These are phyloP conservation scores for Galleria mellonella DNA, from an alignment of 1,140 invertebrate species.

Conservation along the genomic window DNA sequence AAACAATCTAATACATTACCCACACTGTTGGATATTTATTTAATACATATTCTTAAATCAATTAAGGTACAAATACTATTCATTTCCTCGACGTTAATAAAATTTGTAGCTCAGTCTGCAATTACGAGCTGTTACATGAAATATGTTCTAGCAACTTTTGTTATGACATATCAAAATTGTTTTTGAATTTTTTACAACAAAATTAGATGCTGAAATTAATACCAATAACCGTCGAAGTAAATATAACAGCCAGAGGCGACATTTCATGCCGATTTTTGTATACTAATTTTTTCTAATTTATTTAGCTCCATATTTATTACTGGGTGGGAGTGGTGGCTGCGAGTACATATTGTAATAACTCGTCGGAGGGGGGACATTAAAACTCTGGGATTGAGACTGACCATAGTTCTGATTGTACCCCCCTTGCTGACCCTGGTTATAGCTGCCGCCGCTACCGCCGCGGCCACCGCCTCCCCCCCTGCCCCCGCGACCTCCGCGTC, in stretches of 20 bases:
- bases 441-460: constrained; percentile 1
- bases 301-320: constrained; percentile 17
- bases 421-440: constrained; percentile 12
- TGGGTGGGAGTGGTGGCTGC: constrained; percentile 34
- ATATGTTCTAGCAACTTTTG: too few relatives aligned
- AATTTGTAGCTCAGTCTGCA: neutral
- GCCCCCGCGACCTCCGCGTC: constrained; percentile 19
- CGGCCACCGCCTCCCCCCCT: constrained; percentile 12
- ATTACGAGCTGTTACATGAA: too few relatives aligned
- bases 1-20: too few relatives aligned
- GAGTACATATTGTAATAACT: constrained; percentile 63
- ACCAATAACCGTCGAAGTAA: too few relatives aligned
- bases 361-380: constrained; percentile 25
- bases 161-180: too few relatives aligned
- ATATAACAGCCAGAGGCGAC: constrained; percentile 2
- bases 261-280: constrained; percentile 9
- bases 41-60: too few relatives aligned
- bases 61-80: neutral
- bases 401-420: constrained; percentile 3
- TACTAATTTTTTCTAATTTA: neutral
- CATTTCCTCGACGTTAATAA: neutral
- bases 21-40: too few relatives aligned
- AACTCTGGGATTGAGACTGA: constrained; percentile 6
- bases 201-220: too few relatives aligned
- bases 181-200: too few relatives aligned